Evolutionary conservation across 92 coral and sea anemone species (phyloP).

Genomic region (Anthopleura xanthogrammica): DNA sequence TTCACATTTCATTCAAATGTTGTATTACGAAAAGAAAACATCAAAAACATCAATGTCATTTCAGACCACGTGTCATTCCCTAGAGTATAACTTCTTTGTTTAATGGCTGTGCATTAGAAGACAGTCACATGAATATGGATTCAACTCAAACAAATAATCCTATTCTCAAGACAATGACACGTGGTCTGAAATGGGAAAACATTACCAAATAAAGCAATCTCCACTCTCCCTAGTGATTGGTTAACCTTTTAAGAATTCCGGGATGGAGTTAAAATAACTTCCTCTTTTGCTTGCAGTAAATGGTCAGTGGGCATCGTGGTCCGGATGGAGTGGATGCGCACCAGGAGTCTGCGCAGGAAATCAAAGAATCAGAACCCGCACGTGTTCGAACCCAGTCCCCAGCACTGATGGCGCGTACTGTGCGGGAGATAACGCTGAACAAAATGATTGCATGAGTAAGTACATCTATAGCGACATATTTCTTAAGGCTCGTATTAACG

Average conservation of each 20-base stretch:
- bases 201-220: no score
- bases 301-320: conserved; percentile 94
- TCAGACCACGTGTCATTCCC: no score
- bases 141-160: no score
- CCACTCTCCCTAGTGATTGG: background rate
- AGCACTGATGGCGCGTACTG: conserved; percentile 80
- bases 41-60: no score
- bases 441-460: conserved; percentile 85
- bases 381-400: conserved; percentile 88
- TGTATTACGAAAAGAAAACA: no score
- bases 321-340: conserved; percentile 97
- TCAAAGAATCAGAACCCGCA: conserved; percentile 89
- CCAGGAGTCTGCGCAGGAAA: conserved; percentile 97
- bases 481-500: background rate
- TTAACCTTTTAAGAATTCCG: background rate
- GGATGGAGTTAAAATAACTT: background rate
- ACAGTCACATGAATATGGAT: no score
- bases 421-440: conserved; percentile 79
- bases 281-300: conserved; percentile 41
- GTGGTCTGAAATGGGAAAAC: no score
- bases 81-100: no score
- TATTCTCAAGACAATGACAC: no score
- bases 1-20: no score
- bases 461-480: background rate
- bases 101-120: no score